Base-by-base conservation (phyloP, 2,113 vertebrate genomes). In the Crotalus helleri region DNA sequence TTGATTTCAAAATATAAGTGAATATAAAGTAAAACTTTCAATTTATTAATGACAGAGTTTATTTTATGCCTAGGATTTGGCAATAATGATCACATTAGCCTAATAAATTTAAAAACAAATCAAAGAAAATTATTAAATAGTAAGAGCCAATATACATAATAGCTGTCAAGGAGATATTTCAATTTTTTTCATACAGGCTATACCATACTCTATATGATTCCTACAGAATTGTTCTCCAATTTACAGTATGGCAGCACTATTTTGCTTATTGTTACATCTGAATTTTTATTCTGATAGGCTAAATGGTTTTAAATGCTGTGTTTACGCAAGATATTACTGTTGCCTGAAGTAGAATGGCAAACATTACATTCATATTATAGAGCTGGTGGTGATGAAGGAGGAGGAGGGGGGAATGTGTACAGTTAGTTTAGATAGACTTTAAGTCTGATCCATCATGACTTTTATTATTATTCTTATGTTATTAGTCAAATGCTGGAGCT, bases 1-100 rank as follows among this genome's bases (percentile, higher is more conserved):
- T 94, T 92, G 12, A n/a, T 95, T 89, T 95, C 87, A 29, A 90
- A 90, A 29, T 26, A 92, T 9, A 7, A 3, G n/a, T 88, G 88
- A 90, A 93, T 93, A 91, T 0, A 64, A 90, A 85, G 4, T 33
- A 89, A 92, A 53, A 0, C 5, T 69, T 46, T n/a, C 4, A 88
- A 74, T 93, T 55, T 69, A 49, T 89, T 88, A 93, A 15, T 5
- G 57, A 8, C 17, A 39, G 39, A 90, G 55, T 53, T 85, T 69
- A 81, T 58, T 21, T 26, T 86, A 55, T 39, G 46, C 6, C 93
- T 1, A 9, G 93, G 92, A 61, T 58, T 87, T 92, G 46, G 24
- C 3, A 12, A 0, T 89, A 55, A 85, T 3, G 19, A 11, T 10
- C 0, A 4, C 90, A 94, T 93, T 10, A 92, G 81, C 85, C 1